A percentile compares a stretch with the other conserved stretches of the same genome.
phyloP scores from a whole-genome alignment of 2,888 invertebrate genomes.

The Operophtera brumata region DNA sequence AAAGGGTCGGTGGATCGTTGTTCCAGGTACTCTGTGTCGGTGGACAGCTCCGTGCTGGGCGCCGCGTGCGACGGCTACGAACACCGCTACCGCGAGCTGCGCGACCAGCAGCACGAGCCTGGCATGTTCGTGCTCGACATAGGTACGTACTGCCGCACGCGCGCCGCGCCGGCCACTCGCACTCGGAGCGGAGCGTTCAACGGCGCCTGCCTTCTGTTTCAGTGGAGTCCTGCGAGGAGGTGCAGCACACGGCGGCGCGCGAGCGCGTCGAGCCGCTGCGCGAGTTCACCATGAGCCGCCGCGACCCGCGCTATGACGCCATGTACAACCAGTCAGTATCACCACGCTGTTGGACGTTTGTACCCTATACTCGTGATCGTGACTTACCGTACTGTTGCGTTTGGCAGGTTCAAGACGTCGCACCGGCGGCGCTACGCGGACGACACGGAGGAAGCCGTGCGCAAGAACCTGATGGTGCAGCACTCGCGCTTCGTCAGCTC shows the following conservation, averaged over 20 bases:
- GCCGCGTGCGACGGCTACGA: conserved; percentile 57
- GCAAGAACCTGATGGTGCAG: conserved; percentile 59
- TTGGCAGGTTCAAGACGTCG: conserved; percentile 48
- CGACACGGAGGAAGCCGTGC: conserved; percentile 57
- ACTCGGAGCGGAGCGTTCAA: not conserved
- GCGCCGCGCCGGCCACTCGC: not conserved
- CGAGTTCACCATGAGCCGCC: conserved; percentile 56
- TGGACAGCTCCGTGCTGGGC: conserved; percentile 68
- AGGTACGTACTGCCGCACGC: conserved; percentile 35
- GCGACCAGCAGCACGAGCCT: conserved; percentile 36
- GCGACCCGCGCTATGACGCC: conserved; percentile 52
- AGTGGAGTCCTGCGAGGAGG: conserved; percentile 53
- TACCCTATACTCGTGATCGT: not conserved
- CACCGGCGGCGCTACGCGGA: conserved; percentile 54
- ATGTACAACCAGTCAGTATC: conserved; percentile 38
- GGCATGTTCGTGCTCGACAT: conserved; percentile 47
- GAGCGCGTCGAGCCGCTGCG: conserved; percentile 62
- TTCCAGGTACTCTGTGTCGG: conserved; percentile 58
- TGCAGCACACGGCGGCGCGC: conserved; percentile 37
- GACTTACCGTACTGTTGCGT: not conserved
- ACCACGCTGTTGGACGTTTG: not conserved
- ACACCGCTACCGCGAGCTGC: conserved; percentile 56
- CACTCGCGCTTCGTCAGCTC: conserved; percentile 53
- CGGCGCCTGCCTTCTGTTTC: conserved; percentile 2
- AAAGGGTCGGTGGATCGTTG: not conserved